A percentile compares a stretch with the other conserved stretches of the same genome.
Conservation (phyloP, 2,888 invertebrate species). For the Leptinotarsa haldemani region DNA sequence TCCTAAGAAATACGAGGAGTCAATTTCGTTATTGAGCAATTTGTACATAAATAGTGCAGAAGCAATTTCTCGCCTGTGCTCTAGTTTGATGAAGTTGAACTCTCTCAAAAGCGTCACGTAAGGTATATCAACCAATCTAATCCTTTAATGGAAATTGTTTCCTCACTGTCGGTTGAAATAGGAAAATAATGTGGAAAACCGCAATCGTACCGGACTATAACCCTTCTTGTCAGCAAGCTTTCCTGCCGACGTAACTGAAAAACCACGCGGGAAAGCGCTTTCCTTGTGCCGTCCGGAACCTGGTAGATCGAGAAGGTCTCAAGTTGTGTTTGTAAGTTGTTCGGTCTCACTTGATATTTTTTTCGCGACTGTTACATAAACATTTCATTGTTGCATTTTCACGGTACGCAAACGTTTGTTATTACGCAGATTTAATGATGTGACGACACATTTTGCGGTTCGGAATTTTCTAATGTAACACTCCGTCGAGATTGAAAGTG, state of each 20-base stretch:
- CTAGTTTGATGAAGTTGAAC: too few relatives aligned
- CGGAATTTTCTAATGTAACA: background rate
- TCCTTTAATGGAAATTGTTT: too few relatives aligned
- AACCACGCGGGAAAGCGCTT: conserved; percentile 38
- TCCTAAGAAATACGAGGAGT: too few relatives aligned
- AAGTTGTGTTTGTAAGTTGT: conserved; percentile 31
- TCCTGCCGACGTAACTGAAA: conserved; percentile 41
- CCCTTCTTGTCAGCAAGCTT: conserved; percentile 19
- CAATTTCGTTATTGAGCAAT: too few relatives aligned
- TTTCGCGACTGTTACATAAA: conserved; percentile 30
- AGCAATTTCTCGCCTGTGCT: too few relatives aligned
- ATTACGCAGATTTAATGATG: conserved; percentile 6
- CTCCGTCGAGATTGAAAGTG: background rate
- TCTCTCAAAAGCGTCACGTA: too few relatives aligned
- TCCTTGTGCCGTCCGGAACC: conserved; percentile 48
- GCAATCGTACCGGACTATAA: conserved; percentile 12
- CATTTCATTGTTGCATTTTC: conserved; percentile 21
- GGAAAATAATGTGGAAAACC: conserved; percentile 3
- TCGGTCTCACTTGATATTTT: conserved; percentile 28
- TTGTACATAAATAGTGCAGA: too few relatives aligned
- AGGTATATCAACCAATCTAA: too few relatives aligned
- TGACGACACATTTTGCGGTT: conserved; percentile 1
- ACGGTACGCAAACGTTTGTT: conserved; percentile 1
- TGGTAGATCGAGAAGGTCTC: conserved; percentile 41
- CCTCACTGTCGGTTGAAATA: background rate